Base-by-base conservation (phyloP, 2,888 invertebrate species). In the Heliothis peltigera region DNA sequence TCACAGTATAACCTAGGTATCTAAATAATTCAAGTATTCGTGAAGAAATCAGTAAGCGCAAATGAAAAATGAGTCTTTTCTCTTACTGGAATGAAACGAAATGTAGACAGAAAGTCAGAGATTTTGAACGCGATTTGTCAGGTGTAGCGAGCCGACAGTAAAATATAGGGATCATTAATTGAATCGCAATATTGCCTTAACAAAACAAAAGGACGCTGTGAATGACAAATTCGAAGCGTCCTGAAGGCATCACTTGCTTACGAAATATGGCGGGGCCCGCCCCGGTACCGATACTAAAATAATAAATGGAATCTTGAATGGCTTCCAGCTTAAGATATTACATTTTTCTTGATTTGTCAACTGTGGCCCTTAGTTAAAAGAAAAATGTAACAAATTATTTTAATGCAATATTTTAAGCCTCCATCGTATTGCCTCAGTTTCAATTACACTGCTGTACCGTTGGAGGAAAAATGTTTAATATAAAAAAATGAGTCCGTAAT, bases 91-190 rank as follows among this genome's bases (percentile, higher is more conserved):
- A 49, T 39, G 62, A 77, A 73, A 58, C 52, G 64, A 67, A 76
- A 70, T 49, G 75, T 46, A 81, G 78, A 77, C 83, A 82, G 82
- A 84, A 85, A 87, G 85, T 86, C 85, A 86, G 82, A 86, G 82
- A 87, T 84, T 86, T 79, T 84, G 82, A 76, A 73, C 75, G 70
- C 80, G 79, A 90, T 91, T 89, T 88, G 86, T 91, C 87, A 90
- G 86, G 85, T 88, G 84, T 81, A 87, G 85, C 88, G 84, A 88
- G 83, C 85, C 82, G 92, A 89, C 92, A 86, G 88, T 90, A 88
- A 93, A 92, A 92, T 92, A 93, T 91, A 77, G 86, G 83, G 77
- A 81, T 88, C 91, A 92, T 93, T 92, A 92, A 91, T 92, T 89
- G 86, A 91, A 92, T 92, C 87, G 85, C 88, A 90, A 91, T 92